Evolutionary conservation across 2,797 vertebrate genomes (phyloP).

Genomic region (Paguma larvata): DNA sequence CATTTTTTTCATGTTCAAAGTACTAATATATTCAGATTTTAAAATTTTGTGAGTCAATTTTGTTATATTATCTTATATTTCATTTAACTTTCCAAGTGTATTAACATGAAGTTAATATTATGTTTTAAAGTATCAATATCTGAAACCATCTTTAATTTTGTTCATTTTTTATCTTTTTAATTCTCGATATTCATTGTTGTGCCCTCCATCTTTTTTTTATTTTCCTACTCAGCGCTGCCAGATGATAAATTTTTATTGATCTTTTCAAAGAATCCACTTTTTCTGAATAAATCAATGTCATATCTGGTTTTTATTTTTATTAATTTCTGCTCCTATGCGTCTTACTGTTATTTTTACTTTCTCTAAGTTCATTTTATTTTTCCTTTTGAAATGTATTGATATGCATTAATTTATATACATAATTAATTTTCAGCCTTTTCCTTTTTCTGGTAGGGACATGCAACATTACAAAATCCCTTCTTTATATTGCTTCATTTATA

Average conservation of each 20-base stretch:
- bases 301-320: background rate
- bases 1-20: background rate
- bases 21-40: background rate
- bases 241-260: background rate
- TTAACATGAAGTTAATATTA: background rate
- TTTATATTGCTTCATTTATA: background rate
- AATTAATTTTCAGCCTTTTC: background rate
- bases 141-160: background rate
- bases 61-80: background rate
- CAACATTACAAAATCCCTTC: background rate
- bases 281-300: background rate
- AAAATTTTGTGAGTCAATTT: background rate
- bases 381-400: background rate
- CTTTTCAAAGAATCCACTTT: background rate
- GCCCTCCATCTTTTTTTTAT: background rate
- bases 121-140: background rate
- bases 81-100: background rate
- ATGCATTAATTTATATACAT: background rate
- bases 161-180: background rate
- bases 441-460: background rate
- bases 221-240: background rate
- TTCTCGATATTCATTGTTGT: background rate
- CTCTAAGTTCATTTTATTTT: background rate
- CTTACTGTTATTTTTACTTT: background rate
- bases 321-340: background rate